Evolutionary conservation across 2,797 vertebrate genomes (phyloP), one percentile per base, ranked within the genome.

Genomic region (Varecia variegata): DNA sequence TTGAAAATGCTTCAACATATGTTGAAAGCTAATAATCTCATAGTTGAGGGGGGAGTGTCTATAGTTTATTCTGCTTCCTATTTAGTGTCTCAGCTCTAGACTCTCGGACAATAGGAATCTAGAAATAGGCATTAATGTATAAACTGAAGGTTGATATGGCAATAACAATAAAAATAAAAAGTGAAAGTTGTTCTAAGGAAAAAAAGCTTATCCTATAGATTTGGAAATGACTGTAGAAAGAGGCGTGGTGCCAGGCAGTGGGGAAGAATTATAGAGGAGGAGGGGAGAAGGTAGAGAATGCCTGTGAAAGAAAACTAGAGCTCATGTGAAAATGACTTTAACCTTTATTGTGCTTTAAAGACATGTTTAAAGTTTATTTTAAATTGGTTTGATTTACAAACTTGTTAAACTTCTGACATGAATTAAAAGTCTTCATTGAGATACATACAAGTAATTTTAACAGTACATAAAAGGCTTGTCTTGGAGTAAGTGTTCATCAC

Each of bases 401-500:
- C 8, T 65, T 76, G 23, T 86, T n/a, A n/a, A n/a, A n/a, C 40
- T 94, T 94, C 77, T 73, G 62, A 47, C 17, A 40, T 60, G 47
- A 94, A 92, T 92, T 77, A 40, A 74, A 93, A 91, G 35, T 67
- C 54, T 95, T 88, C 58, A 68, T 32, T 95, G 58, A 93, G 38
- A 89, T 94, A 43, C 2, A 25, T 76, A 74, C 30, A 79, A 40
- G 35, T 79, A 50, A 56, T 80, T 80, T 60, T 88, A 67, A 71
- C 35, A 74, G 70, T 74, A 43, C 4, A 0, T 60, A 27, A 56
- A 86, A 76, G 52, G 1, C 1, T 12, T n/a, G 25, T 20, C 54
- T 79, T 56, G 10, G 45, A 30, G 8, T 67, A 71, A 87, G 35
- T 68, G 21, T 73, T 50, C 45, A 83, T 65, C 60, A 68, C 18